A percentile compares a stretch with the other conserved stretches of the same genome.
Evolutionary conservation across 2,888 invertebrate species (phyloP).

Genomic region (Eilema sororculum): DNA sequence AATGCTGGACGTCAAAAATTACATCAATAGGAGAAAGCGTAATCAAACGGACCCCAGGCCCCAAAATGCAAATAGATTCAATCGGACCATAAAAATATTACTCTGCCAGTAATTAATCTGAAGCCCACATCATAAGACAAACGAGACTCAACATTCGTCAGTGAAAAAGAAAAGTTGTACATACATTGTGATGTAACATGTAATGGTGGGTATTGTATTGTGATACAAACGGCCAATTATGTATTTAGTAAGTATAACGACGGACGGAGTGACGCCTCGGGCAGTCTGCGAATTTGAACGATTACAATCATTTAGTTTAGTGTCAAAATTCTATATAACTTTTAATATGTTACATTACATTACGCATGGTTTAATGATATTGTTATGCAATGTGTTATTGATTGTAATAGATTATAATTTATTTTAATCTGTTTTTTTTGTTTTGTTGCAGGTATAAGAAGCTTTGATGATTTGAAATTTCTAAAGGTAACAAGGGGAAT

Average conservation of each 20-base stretch:
- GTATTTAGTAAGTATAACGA: slow-evolving; percentile 50
- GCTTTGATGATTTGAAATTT: neutral
- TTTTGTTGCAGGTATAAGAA: slow-evolving; percentile 24
- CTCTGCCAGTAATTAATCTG: neutral
- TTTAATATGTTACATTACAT: slow-evolving; percentile 1
- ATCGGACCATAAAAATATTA: neutral
- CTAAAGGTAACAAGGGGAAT: neutral
- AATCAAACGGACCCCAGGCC: neutral
- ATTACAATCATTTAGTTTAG: slow-evolving; percentile 33
- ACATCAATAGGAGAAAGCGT: no score
- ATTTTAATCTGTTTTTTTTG: slow-evolving; percentile 7
- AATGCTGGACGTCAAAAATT: no score
- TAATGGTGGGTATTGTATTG: slow-evolving; percentile 41
- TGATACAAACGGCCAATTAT: slow-evolving; percentile 48
- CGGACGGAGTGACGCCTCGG: slow-evolving; percentile 29
- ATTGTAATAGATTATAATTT: slow-evolving; percentile 10
- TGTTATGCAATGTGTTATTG: slow-evolving; percentile 17
- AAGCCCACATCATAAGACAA: slow-evolving; percentile 20
- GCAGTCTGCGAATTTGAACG: slow-evolving; percentile 27
- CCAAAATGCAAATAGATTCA: neutral
- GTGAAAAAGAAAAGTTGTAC: slow-evolving; percentile 47
- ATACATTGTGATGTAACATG: slow-evolving; percentile 30
- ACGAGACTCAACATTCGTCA: slow-evolving; percentile 40
- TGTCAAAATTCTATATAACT: slow-evolving; percentile 18
- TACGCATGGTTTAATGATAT: slow-evolving; percentile 8